Conservation (phyloP, 1,140 invertebrate species). For the Armadillidium nasatum region DNA sequence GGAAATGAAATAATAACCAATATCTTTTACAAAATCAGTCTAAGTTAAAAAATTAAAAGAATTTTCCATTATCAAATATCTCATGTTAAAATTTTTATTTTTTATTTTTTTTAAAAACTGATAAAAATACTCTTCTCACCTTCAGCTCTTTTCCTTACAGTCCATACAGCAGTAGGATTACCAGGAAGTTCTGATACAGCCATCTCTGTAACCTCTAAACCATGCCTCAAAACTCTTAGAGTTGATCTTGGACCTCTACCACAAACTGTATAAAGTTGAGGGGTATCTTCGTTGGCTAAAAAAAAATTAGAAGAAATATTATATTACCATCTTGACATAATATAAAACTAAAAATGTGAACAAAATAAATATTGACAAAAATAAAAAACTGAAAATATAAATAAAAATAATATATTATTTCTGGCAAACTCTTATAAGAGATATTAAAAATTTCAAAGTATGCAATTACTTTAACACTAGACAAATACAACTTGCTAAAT, state of each 20-base stretch:
- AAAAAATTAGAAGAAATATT: slow-evolving; percentile 62
- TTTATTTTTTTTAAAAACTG: too few relatives aligned
- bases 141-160: slow-evolving; percentile 91
- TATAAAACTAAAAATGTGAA: too few relatives aligned
- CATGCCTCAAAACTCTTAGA: slow-evolving; percentile 87
- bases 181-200: slow-evolving; percentile 97
- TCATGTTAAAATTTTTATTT: too few relatives aligned
- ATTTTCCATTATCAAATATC: too few relatives aligned
- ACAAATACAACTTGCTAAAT: background rate
- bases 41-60: too few relatives aligned
- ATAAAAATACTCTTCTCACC: slow-evolving; percentile 60
- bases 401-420: background rate
- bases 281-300: slow-evolving; percentile 95
- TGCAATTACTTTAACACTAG: background rate
- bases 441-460: slow-evolving; percentile 1
- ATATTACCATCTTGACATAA: slow-evolving; percentile 1
- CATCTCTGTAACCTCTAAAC: slow-evolving; percentile 98
- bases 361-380: too few relatives aligned
- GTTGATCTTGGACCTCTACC: slow-evolving; percentile 91
- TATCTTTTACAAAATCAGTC: too few relatives aligned
- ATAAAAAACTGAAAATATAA: too few relatives aligned
- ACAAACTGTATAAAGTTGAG: slow-evolving; percentile 93
- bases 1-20: too few relatives aligned
- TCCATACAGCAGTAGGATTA: slow-evolving; percentile 99
- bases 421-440: background rate